Evolutionary conservation across 2,888 invertebrate genomes (phyloP).

Genomic region (Eupithecia vulgata): DNA sequence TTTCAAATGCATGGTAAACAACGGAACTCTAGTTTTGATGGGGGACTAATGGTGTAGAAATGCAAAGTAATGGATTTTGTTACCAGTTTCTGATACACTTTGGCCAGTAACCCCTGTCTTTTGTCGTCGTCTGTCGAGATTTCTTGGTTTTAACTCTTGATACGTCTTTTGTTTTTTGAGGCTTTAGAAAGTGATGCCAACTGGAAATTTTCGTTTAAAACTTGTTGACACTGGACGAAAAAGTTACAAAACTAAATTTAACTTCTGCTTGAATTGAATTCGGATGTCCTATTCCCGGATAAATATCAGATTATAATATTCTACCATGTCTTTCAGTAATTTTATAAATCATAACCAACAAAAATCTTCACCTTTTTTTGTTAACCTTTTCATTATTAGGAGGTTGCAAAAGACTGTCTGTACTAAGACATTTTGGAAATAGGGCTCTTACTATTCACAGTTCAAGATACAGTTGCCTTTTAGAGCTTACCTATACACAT

Average conservation of each 20-base stretch:
- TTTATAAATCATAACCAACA: neutral
- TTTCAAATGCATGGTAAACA: constrained; percentile 45
- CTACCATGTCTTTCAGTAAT: neutral
- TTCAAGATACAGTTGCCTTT: neutral
- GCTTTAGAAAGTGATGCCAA: neutral
- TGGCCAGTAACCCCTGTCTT: neutral
- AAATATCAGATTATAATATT: neutral
- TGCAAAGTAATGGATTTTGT: constrained; percentile 21
- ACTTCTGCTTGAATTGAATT: neutral
- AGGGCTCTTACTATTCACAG: neutral
- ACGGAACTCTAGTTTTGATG: constrained; percentile 23
- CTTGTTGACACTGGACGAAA: neutral
- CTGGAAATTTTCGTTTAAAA: neutral
- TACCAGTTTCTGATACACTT: constrained; percentile 9
- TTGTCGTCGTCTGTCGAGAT: neutral
- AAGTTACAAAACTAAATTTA: neutral
- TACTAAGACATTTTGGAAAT: neutral
- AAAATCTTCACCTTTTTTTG: neutral
- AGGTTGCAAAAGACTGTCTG: neutral
- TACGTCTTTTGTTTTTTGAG: neutral
- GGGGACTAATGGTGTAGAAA: constrained; percentile 25
- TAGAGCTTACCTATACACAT: neutral
- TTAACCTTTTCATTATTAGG: neutral
- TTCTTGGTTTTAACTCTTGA: neutral
- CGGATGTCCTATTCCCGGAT: neutral